These are phyloP conservation scores for Orthosia incerta DNA, from an alignment of 2,888 invertebrate species.

Conservation along the genomic window DNA sequence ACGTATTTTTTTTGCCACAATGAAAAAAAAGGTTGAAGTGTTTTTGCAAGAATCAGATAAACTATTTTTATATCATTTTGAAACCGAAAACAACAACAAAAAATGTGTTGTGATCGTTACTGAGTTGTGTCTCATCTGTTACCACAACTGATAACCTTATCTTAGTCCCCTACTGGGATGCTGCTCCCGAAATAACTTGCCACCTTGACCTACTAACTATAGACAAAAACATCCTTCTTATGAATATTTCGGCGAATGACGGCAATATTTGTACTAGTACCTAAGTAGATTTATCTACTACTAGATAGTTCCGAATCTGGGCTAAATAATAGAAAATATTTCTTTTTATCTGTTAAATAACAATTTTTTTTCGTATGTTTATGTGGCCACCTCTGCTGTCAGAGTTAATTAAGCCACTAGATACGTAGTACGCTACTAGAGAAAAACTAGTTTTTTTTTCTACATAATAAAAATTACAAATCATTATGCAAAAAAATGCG, in stretches of 20 bases:
- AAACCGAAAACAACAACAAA: slow-evolving; percentile 9
- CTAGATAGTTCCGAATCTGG: no score
- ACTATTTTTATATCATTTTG: neutral
- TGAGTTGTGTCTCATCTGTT: slow-evolving; percentile 16
- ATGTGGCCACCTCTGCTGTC: no score
- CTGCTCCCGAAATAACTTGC: slow-evolving; percentile 26
- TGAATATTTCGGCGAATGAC: neutral
- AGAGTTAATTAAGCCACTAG: no score
- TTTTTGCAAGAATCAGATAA: slow-evolving; percentile 1
- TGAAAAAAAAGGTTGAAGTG: neutral
- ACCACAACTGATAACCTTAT: slow-evolving; percentile 14
- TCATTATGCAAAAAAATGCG: no score
- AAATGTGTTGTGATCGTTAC: neutral
- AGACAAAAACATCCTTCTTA: neutral
- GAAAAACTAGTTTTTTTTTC: no score
- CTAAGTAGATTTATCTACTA: no score
- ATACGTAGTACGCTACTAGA: no score
- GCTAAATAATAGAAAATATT: no score
- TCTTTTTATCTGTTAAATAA: no score
- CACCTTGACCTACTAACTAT: slow-evolving; percentile 18
- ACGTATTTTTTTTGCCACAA: neutral
- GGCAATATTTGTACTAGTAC: no score
- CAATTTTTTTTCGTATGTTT: no score
- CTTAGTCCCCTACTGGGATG: slow-evolving; percentile 5
- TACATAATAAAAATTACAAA: no score